Conservation (phyloP, 2,797 vertebrate genomes). For the Neopelma chrysocephalum region DNA sequence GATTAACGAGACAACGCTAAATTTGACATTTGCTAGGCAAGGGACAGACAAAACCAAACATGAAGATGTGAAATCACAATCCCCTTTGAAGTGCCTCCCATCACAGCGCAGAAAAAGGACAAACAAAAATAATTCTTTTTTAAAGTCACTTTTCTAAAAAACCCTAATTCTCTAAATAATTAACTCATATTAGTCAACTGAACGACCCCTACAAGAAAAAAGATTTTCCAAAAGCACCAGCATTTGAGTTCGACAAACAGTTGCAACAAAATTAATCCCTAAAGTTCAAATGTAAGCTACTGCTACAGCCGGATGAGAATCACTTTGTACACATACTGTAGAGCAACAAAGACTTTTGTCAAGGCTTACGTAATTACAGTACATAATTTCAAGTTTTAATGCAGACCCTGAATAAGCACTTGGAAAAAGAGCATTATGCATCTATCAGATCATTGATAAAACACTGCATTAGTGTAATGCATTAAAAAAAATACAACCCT, state of each 20-base stretch:
- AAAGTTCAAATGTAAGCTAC: slow-evolving; percentile 23
- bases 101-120: background rate
- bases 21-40: background rate
- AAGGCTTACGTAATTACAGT: slow-evolving; percentile 55
- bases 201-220: background rate
- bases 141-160: background rate
- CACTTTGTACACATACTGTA: slow-evolving; percentile 31
- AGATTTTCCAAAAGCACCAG: background rate
- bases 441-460: slow-evolving; percentile 71
- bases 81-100: background rate
- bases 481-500: slow-evolving; percentile 50
- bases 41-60: background rate
- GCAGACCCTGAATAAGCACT: slow-evolving; percentile 33
- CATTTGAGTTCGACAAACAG: background rate
- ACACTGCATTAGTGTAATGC: slow-evolving; percentile 70
- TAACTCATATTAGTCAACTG: background rate
- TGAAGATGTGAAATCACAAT: background rate
- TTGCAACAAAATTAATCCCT: slow-evolving; percentile 36
- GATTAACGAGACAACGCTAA: background rate
- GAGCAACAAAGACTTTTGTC: slow-evolving; percentile 50
- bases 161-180: background rate
- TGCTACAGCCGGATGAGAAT: slow-evolving; percentile 39
- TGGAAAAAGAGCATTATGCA: slow-evolving; percentile 59
- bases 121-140: background rate
- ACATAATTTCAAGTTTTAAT: slow-evolving; percentile 69